Conservation (phyloP, 1,140 invertebrate genomes). For the Drosophila funebris region DNA sequence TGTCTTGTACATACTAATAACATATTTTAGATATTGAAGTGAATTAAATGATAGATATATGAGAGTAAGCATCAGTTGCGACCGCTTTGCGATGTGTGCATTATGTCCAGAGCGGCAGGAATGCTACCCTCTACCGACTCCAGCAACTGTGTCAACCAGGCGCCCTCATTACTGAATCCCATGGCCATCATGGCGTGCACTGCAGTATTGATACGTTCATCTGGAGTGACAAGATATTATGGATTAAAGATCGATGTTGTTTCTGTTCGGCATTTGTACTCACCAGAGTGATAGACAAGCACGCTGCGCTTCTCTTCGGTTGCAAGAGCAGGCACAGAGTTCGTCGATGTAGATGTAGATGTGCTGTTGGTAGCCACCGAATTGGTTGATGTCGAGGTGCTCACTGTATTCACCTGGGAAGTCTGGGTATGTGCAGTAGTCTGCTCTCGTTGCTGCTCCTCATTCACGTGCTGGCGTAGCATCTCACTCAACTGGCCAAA, state of each 20-base stretch:
- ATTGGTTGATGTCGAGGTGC: conserved; percentile 61
- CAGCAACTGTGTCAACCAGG: conserved; percentile 85
- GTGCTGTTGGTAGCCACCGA: conserved; percentile 59
- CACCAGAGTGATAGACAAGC: conserved; percentile 64
- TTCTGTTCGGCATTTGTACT: not conserved
- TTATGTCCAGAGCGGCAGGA: conserved; percentile 88
- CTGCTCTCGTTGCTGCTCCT: conserved; percentile 58
- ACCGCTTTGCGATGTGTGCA: conserved; percentile 81
- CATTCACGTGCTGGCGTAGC: conserved; percentile 60
- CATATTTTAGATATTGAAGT: conserved; percentile 20
- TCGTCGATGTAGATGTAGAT: conserved; percentile 54
- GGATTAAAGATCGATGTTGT: not conserved
- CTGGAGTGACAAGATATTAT: conserved; percentile 41
- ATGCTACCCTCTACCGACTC: conserved; percentile 88
- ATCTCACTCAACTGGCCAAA: conserved; percentile 56
- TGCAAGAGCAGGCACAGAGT: conserved; percentile 20
- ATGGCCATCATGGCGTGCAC: conserved; percentile 90
- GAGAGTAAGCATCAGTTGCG: conserved; percentile 48
- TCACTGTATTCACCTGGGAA: conserved; percentile 56
- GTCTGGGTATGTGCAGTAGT: conserved; percentile 64
- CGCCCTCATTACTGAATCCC: conserved; percentile 92
- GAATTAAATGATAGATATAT: conserved; percentile 34
- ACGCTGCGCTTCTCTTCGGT: conserved; percentile 55
- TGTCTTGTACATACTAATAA: conserved; percentile 8
- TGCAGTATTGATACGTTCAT: conserved; percentile 86